Evolutionary conservation across 1,140 invertebrate species (phyloP), one percentile per base, ranked within the genome.

Genomic region (Stegodyphus mimosarum): DNA sequence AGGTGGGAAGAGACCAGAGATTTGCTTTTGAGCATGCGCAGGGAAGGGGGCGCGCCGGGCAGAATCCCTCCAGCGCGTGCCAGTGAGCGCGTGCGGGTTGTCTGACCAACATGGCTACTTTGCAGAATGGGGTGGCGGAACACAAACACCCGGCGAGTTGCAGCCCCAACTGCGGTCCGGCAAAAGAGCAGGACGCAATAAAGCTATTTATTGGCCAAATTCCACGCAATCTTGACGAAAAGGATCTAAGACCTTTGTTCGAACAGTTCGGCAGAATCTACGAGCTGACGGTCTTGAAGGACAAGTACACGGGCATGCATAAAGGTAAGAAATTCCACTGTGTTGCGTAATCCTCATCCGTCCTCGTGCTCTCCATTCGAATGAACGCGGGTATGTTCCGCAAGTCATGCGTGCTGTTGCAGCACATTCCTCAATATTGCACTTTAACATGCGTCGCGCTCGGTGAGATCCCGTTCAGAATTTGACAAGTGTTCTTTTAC

Each of bases 181-280:
- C 63, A 13, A 92, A 92, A 88, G 92, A 92, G 67, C 89, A 90
- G 72, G 92, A 93, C 87, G 94, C 95, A 18, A 93, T 96, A 69
- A 97, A 97, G 90, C 92, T 97, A 52, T 97, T 97, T 90, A 94
- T 97, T 51, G 96, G 96, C n/a, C 96, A 98, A 91, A 97, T 98
- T 87, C 96, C 96, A 1, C 91, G 96, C 74, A 95, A 97, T 91
- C 91, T 98, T 18, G 95, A 96, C 88, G 97, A 98, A 90, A 94
- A 95, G 70, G 95, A 97, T 88, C 92, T 98, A 15, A 92, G 96
- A 73, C 96, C 96, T 6, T 94, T 98, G 92, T 97, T 98, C 90
- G 96, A 98, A 90, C 94, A 96, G 89, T 98, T 96, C 89, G 96
- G 96, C 64, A 96, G 95, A 89, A 98, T 98, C 89, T 96, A 97